Conservation (phyloP, 2,113 vertebrate genomes). For the Colossoma macropomum region DNA sequence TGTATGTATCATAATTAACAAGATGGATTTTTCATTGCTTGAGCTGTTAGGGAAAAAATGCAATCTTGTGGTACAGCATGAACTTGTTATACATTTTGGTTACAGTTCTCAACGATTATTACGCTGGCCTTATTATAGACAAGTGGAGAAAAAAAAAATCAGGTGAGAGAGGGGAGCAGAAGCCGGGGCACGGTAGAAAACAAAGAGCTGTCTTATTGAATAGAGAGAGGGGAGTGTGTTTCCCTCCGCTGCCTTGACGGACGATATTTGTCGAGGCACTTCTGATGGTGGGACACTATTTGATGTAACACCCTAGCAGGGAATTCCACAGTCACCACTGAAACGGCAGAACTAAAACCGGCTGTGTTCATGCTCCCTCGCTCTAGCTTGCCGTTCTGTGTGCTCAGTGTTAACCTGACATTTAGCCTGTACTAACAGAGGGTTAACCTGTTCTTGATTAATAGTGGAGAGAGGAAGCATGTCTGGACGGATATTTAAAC, state of each 20-base stretch:
- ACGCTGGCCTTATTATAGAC: conserved; percentile 5
- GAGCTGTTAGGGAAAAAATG: conserved; percentile 3
- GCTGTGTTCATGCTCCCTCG: conserved; percentile 48
- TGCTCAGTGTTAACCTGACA: conserved; percentile 57
- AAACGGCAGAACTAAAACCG: conserved; percentile 72
- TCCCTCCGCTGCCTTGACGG: conserved; percentile 51
- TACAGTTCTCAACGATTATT: not conserved
- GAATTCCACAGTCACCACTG: conserved; percentile 81
- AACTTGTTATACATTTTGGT: conserved; percentile 12
- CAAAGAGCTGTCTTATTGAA: conserved; percentile 50
- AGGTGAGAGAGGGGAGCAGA: conserved; percentile 8
- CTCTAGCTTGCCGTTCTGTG: conserved; percentile 18
- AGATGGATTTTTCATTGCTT: conserved; percentile 19
- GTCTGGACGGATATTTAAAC: conserved; percentile 61
- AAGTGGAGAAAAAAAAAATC: conserved; percentile 15
- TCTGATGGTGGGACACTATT: conserved; percentile 78
- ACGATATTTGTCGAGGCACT: conserved; percentile 72
- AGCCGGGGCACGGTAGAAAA: conserved; percentile 14
- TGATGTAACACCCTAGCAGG: conserved; percentile 84
- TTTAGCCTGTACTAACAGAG: conserved; percentile 46
- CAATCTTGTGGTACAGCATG: not conserved
- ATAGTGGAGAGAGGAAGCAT: conserved; percentile 37
- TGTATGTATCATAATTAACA: conserved; percentile 34
- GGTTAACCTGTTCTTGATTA: conserved; percentile 40
- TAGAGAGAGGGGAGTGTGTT: conserved; percentile 37